phyloP scores from a whole-genome alignment of 2,797 vertebrate genomes.

The Agapornis canus region DNA sequence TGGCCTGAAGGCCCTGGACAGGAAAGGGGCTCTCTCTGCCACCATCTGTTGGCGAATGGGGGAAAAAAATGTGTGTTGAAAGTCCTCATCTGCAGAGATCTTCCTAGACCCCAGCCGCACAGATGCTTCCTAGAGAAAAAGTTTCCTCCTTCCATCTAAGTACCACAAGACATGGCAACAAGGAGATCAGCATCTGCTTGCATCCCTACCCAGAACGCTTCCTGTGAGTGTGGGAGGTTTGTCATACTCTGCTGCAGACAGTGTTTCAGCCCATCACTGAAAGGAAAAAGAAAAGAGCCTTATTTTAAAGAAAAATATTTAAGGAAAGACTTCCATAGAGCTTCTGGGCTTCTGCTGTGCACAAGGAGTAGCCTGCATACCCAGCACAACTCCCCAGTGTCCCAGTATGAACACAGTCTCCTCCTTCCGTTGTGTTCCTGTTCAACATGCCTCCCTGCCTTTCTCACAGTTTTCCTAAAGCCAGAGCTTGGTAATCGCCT shows the following conservation, averaged over 20 bases:
- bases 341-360: neutral
- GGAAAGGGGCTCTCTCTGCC: constrained; percentile 22
- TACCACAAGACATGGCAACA: fast-evolving
- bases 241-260: fast-evolving
- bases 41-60: constrained; percentile 33
- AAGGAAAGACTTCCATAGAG: neutral
- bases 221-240: neutral
- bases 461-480: neutral
- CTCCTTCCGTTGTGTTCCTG: neutral
- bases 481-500: neutral
- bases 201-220: neutral
- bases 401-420: neutral
- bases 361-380: fast-evolving
- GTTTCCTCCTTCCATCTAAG: neutral
- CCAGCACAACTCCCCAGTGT: neutral
- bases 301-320: neutral
- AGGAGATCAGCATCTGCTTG: fast-evolving
- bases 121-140: neutral
- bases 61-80: neutral
- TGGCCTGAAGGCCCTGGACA: neutral
- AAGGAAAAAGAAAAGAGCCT: neutral
- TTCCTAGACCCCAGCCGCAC: neutral
- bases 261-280: fast-evolving
- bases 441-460: neutral
- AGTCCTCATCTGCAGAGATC: neutral